These are phyloP conservation scores for Heterodera carotae DNA, from an alignment of 1,140 invertebrate genomes.

Conservation along the genomic window DNA sequence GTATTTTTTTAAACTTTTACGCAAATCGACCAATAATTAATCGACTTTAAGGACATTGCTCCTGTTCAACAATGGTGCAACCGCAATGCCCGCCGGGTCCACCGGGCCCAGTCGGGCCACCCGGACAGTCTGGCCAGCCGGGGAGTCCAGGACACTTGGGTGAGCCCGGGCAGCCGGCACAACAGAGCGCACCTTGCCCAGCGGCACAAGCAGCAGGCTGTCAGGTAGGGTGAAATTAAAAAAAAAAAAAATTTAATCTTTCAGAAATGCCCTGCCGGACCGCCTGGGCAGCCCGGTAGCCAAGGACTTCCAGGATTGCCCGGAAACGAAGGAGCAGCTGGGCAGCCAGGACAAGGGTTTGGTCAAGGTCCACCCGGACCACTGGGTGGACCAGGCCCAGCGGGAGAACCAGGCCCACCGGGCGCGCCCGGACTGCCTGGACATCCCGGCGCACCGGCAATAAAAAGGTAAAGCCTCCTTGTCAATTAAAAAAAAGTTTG, in stretches of 20 bases:
- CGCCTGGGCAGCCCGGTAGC: slow-evolving; percentile 17
- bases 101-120: not conserved
- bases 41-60: not conserved
- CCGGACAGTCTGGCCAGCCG: slow-evolving; percentile 4
- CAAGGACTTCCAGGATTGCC: slow-evolving; percentile 11
- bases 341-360: slow-evolving; percentile 23
- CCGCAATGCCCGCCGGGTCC: slow-evolving; percentile 34
- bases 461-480: not conserved
- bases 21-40: too few relatives aligned
- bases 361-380: slow-evolving; percentile 15
- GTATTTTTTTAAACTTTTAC: too few relatives aligned
- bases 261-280: slow-evolving; percentile 10
- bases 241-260: not conserved
- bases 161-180: slow-evolving; percentile 24
- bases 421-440: slow-evolving; percentile 48
- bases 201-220: not conserved
- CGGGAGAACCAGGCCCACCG: slow-evolving; percentile 38
- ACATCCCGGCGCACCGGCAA: slow-evolving; percentile 33
- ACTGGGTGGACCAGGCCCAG: slow-evolving; percentile 26
- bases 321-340: slow-evolving; percentile 28
- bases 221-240: not conserved
- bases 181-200: slow-evolving; percentile 32
- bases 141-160: slow-evolving; percentile 36
- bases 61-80: not conserved
- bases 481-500: too few relatives aligned